A percentile compares a stretch with the other conserved stretches of the same genome.
phyloP scores from a whole-genome alignment of 2,797 vertebrate species.

The Sebastes minor region DNA sequence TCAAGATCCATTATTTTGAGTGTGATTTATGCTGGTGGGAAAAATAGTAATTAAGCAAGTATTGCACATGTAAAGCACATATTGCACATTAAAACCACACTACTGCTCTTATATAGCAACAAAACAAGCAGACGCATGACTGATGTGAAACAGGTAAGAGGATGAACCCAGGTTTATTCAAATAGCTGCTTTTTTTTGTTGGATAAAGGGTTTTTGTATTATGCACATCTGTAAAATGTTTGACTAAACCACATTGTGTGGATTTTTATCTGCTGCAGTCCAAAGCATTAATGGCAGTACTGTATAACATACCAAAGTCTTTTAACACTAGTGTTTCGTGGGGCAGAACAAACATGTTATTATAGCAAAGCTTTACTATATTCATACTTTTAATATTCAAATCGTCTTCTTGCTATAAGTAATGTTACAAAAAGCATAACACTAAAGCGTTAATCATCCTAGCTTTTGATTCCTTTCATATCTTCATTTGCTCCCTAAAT shows the following conservation, averaged over 20 bases:
- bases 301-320: slow-evolving; percentile 30
- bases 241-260: background rate
- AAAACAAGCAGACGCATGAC: slow-evolving; percentile 1
- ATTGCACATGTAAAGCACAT: slow-evolving; percentile 59
- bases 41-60: slow-evolving; percentile 14
- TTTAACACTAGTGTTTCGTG: slow-evolving; percentile 29
- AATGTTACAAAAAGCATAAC: background rate
- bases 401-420: background rate
- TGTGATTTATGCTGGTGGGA: background rate
- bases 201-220: background rate
- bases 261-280: slow-evolving; percentile 15
- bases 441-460: background rate
- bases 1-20: background rate
- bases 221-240: slow-evolving; percentile 8
- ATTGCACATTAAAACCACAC: slow-evolving; percentile 56
- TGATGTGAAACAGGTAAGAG: background rate
- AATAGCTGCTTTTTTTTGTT: slow-evolving; percentile 30
- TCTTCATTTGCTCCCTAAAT: background rate
- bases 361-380: background rate
- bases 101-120: background rate
- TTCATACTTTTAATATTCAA: background rate
- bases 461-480: background rate
- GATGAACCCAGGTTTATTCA: background rate
- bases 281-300: slow-evolving; percentile 16
- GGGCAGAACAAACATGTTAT: background rate